phyloP scores from a whole-genome alignment of 1,140 invertebrate genomes.

The Saccostrea echinata region DNA sequence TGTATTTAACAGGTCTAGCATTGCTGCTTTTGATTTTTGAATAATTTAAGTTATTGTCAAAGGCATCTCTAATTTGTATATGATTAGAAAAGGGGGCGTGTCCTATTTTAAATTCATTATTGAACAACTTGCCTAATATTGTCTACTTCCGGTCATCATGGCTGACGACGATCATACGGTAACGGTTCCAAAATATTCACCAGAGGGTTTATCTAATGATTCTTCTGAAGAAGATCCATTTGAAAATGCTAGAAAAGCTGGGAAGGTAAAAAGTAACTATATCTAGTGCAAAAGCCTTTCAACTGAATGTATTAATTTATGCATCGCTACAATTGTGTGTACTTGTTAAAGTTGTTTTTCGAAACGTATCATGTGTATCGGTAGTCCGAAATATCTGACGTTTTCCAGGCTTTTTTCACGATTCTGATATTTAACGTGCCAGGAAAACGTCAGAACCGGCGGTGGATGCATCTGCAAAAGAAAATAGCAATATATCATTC shows the following conservation, averaged over 20 bases:
- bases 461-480: no score
- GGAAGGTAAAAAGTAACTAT: conserved; percentile 54
- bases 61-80: not conserved
- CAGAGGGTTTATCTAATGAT: conserved; percentile 60
- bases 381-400: no score
- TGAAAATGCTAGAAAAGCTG: conserved; percentile 60
- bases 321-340: no score
- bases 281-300: no score
- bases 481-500: no score
- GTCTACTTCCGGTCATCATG: conserved; percentile 22
- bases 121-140: conserved; percentile 1
- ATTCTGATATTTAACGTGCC: no score
- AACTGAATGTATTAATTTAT: no score
- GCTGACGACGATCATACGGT: conserved; percentile 52
- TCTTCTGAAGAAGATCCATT: conserved; percentile 62
- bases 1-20: no score
- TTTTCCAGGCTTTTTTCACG: no score
- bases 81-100: not conserved
- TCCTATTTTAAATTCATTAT: not conserved
- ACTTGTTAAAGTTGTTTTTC: no score
- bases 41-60: not conserved
- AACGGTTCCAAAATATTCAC: conserved; percentile 43
- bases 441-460: no score
- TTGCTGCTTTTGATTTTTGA: not conserved
- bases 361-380: no score